These are phyloP conservation scores for Hanleya hanleyi DNA, from an alignment of 2,888 invertebrate species.

Conservation along the genomic window DNA sequence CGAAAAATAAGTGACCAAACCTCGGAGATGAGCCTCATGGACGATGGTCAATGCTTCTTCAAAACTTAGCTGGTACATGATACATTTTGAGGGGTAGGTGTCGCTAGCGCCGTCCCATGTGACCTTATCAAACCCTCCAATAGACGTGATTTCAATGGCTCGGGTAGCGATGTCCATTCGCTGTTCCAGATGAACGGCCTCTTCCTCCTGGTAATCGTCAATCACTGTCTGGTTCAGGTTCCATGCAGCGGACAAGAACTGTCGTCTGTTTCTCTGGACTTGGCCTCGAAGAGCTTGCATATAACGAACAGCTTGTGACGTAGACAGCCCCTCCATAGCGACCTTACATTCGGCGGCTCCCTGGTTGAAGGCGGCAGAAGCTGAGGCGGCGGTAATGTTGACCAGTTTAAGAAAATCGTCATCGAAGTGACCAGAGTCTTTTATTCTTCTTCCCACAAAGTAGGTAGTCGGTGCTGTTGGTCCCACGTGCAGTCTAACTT, in stretches of 20 bases:
- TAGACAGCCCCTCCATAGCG: slow-evolving; percentile 49
- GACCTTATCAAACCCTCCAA: slow-evolving; percentile 50
- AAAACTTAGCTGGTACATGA: slow-evolving; percentile 52
- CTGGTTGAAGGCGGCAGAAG: slow-evolving; percentile 47
- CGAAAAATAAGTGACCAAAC: slow-evolving; percentile 47
- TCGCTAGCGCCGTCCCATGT: slow-evolving; percentile 56
- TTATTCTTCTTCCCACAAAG: slow-evolving; percentile 47
- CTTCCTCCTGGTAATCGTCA: slow-evolving; percentile 37
- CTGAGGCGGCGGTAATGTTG: slow-evolving; percentile 48
- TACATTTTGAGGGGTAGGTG: slow-evolving; percentile 52
- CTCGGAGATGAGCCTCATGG: slow-evolving; percentile 47
- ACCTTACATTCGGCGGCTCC: slow-evolving; percentile 52
- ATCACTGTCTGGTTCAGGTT: slow-evolving; percentile 47
- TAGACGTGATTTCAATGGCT: slow-evolving; percentile 44
- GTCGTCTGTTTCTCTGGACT: slow-evolving; percentile 40
- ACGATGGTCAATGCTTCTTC: slow-evolving; percentile 48
- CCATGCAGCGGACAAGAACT: slow-evolving; percentile 52
- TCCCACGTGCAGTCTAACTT: slow-evolving; percentile 50
- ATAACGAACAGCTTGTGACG: slow-evolving; percentile 46
- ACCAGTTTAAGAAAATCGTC: slow-evolving; percentile 51
- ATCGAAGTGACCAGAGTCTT: slow-evolving; percentile 49
- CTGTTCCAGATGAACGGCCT: slow-evolving; percentile 23
- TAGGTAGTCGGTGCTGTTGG: slow-evolving; percentile 49
- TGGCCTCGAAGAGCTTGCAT: slow-evolving; percentile 46
- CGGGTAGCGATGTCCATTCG: slow-evolving; percentile 46